A percentile compares a stretch with the other conserved stretches of the same genome.
These are phyloP conservation scores for Dynastes tityus DNA, from an alignment of 2,888 invertebrate species.

Conservation along the genomic window DNA sequence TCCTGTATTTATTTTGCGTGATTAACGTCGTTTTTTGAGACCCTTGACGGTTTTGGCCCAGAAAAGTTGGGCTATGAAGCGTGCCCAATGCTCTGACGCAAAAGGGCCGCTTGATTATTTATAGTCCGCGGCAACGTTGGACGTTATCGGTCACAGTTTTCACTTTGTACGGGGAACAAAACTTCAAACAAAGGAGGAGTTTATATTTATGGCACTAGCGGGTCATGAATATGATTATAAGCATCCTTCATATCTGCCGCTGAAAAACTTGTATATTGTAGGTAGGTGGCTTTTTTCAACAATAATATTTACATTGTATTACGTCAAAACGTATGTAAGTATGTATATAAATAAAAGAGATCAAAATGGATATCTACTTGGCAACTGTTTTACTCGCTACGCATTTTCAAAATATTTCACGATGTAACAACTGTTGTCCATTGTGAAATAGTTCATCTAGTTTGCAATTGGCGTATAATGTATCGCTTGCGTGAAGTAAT, in stretches of 20 bases:
- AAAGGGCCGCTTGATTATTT: conserved; percentile 32
- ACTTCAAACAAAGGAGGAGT: no score
- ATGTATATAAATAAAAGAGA: neutral
- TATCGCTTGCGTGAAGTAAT: neutral
- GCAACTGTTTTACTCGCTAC: neutral
- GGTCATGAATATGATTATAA: conserved; percentile 29
- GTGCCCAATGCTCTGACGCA: conserved; percentile 23
- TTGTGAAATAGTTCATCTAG: neutral
- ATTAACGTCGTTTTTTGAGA: conserved; percentile 14
- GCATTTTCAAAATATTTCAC: conserved; percentile 16
- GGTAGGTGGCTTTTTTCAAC: conserved; percentile 28
- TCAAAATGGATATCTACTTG: neutral
- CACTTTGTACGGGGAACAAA: conserved; percentile 22
- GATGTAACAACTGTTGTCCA: neutral
- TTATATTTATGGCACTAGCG: no score
- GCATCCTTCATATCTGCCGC: conserved; percentile 8
- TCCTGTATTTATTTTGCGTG: conserved; percentile 1
- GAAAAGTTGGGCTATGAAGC: neutral
- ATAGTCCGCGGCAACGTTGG: conserved; percentile 11
- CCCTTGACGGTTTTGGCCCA: conserved; percentile 3
- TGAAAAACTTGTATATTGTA: conserved; percentile 8
- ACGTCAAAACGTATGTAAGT: conserved; percentile 21
- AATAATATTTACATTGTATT: conserved; percentile 39
- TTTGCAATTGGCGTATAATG: neutral
- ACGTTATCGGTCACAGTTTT: conserved; percentile 30